These are phyloP conservation scores for Cyphomyrus discorhynchus DNA, from an alignment of 2,113 vertebrate genomes.

Conservation along the genomic window DNA sequence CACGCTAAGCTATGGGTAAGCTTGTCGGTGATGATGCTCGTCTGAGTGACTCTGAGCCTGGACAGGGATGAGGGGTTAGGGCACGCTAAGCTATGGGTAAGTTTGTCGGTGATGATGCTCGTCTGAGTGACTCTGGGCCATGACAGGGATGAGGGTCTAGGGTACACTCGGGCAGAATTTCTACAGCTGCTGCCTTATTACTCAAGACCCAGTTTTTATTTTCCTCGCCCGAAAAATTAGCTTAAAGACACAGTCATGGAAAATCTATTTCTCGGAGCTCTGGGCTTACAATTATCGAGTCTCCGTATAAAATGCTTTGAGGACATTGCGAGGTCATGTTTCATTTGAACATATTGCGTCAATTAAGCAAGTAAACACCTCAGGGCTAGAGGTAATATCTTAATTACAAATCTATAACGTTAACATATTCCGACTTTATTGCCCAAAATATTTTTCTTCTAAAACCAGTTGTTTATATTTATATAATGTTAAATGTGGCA, in stretches of 20 bases:
- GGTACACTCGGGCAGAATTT: conserved; percentile 38
- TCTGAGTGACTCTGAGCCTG: conserved; percentile 16
- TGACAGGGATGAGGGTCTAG: conserved; percentile 20
- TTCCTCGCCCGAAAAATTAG: conserved; percentile 44
- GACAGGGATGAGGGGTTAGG: conserved; percentile 22
- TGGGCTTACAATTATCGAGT: conserved; percentile 55
- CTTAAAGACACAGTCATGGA: conserved; percentile 37
- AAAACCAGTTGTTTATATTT: background rate
- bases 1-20: background rate
- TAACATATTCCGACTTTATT: background rate
- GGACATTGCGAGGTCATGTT: conserved; percentile 30
- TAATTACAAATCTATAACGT: background rate
- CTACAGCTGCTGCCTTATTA: conserved; percentile 39
- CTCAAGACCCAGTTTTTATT: conserved; percentile 43
- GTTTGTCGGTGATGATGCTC: background rate
- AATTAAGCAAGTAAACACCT: conserved; percentile 3
- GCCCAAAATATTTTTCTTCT: background rate
- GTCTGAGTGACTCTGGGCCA: background rate
- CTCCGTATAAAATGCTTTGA: conserved; percentile 48
- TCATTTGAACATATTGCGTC: background rate
- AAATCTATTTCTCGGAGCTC: conserved; percentile 46
- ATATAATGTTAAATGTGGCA: background rate
- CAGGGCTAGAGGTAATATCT: background rate
- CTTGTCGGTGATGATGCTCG: background rate
- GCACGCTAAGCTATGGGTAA: conserved; percentile 29